phyloP scores from a whole-genome alignment of 2,888 invertebrate species.

The Hirtodrosophila duncani region DNA sequence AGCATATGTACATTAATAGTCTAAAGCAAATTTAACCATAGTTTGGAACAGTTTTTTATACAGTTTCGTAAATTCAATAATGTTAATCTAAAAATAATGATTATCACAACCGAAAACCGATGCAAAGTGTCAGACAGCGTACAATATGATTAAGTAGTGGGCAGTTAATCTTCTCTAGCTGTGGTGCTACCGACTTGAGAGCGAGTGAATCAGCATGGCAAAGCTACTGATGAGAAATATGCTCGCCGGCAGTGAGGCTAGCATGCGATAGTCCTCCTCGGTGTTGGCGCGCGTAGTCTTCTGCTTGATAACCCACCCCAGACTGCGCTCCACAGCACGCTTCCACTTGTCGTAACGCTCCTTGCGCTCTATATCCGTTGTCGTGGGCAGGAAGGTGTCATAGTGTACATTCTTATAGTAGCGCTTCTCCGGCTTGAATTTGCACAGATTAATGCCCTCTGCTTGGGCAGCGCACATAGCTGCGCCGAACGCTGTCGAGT shows the following conservation, averaged over 20 bases:
- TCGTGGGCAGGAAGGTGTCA: conserved; percentile 90
- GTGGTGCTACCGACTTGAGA: conserved; percentile 34
- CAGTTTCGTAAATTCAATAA: conserved; percentile 2
- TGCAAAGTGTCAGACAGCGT: conserved; percentile 9
- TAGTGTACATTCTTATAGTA: conserved; percentile 79
- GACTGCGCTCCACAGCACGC: conserved; percentile 93
- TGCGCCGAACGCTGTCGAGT: conserved; percentile 95
- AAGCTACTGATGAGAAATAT: conserved; percentile 87
- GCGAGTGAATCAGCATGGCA: conserved; percentile 79
- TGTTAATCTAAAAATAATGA: conserved; percentile 30
- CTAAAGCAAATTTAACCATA: conserved; percentile 29
- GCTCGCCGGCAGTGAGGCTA: conserved; percentile 88
- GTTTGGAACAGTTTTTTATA: not conserved
- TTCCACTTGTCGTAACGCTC: conserved; percentile 94
- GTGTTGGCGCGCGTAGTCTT: conserved; percentile 88
- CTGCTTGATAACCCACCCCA: conserved; percentile 90
- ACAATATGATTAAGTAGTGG: not conserved
- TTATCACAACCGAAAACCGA: conserved; percentile 57
- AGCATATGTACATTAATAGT: too few relatives aligned
- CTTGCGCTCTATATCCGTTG: conserved; percentile 88
- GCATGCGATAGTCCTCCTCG: conserved; percentile 88
- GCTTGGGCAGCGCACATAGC: conserved; percentile 94
- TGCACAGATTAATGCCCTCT: conserved; percentile 85
- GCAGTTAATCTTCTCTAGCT: too few relatives aligned
- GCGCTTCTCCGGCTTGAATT: conserved; percentile 81